Evolutionary conservation across 2,888 invertebrate genomes (phyloP), one percentile per base, ranked within the genome.

Genomic region (Erebia ligea): DNA sequence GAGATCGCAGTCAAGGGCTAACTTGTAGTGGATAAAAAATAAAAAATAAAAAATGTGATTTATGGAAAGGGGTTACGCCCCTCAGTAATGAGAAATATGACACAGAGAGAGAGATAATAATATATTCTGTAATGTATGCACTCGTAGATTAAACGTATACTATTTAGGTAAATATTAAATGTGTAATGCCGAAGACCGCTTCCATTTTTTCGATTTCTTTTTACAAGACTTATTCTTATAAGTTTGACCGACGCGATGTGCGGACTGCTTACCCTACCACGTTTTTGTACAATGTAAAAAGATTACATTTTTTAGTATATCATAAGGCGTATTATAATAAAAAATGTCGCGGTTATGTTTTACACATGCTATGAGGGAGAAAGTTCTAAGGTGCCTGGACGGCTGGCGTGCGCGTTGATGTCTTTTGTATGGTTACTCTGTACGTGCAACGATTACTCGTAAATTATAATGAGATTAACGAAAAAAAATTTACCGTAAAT

Each of bases 331-430:
- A 50, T 54, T 54, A 77, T 77, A 78, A 81, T 81, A 90, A 89
- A 90, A 89, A 87, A 68, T 81, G 76, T 82, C 81, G 84, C 81
- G 82, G 85, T 88, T 85, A 86, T 83, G 77, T 88, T 86, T 86
- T 84, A 86, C 84, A 86, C 76, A 83, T 85, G 82, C 77, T 79
- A 79, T 73, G 76, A 75, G 56, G 69, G 82, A 83, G 86, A 86
- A 86, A 85, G 83, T 84, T 82, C 77, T 74, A 76, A 66, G 75
- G 67, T 69, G 70, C 70, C 59, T 21, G 58, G 61, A 56, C 40
- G 65, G 64, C 66, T 71, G 59, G 67, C 42, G 72, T 68, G 71
- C 76, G 64, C 77, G 77, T 91, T 91, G 90, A 91, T 82, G 85
- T 91, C 90, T 89, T 91, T 90, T 86, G 79, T 87, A 86, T 81